Evolutionary conservation across 2,113 vertebrate species (phyloP).

Genomic region (Oostethus manadensis): DNA sequence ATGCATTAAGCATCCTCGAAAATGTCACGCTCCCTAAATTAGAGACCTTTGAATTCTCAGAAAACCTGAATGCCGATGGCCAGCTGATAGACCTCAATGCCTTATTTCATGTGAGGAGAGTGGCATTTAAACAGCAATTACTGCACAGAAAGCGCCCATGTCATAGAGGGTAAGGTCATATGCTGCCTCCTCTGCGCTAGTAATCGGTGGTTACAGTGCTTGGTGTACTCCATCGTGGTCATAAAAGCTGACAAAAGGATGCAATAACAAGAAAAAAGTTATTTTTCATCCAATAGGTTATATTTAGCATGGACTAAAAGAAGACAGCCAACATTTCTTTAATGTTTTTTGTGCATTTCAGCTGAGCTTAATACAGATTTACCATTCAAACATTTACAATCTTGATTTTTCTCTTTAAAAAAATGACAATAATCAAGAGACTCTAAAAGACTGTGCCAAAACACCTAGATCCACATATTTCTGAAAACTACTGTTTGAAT

Average conservation of each 20-base stretch:
- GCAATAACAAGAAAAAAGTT: not conserved
- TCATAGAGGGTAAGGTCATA: slow-evolving; percentile 31
- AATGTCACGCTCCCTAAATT: slow-evolving; percentile 56
- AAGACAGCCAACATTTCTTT: not conserved
- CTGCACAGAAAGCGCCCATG: slow-evolving; percentile 14
- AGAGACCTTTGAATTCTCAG: slow-evolving; percentile 51
- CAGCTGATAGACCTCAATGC: slow-evolving; percentile 39
- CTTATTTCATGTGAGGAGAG: slow-evolving; percentile 44
- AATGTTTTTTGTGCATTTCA: too few relatives aligned
- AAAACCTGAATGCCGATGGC: slow-evolving; percentile 48
- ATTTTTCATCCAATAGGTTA: not conserved
- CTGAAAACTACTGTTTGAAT: not conserved
- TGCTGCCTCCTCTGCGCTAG: slow-evolving; percentile 6
- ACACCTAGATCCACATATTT: not conserved
- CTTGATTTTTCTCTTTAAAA: too few relatives aligned
- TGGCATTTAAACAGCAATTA: slow-evolving; percentile 67
- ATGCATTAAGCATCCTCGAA: slow-evolving; percentile 24
- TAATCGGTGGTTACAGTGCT: slow-evolving; percentile 29
- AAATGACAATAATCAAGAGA: too few relatives aligned
- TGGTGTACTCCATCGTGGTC: slow-evolving; percentile 9
- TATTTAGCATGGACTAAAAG: not conserved
- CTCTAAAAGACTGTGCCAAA: too few relatives aligned
- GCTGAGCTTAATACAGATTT: too few relatives aligned
- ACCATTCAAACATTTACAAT: too few relatives aligned
- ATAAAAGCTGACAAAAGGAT: slow-evolving; percentile 4